A percentile compares a stretch with the other conserved stretches of the same genome.
These are phyloP conservation scores for Arion vulgaris DNA, from an alignment of 1,140 invertebrate genomes.

Conservation along the genomic window DNA sequence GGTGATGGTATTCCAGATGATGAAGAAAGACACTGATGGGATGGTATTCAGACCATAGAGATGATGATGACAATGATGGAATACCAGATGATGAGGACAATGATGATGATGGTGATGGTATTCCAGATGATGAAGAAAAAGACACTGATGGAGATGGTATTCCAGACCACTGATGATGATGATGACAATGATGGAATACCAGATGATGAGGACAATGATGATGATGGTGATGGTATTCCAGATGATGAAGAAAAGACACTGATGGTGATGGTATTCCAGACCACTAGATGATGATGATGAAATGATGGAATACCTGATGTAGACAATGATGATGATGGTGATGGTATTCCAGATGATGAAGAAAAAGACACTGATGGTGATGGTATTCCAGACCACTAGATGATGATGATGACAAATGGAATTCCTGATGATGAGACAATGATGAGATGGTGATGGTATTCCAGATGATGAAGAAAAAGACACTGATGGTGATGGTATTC, in stretches of 20 bases:
- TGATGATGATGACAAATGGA: constrained; percentile 49
- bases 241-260: constrained; percentile 46
- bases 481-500: constrained; percentile 28
- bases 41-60: constrained; percentile 41
- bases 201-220: constrained; percentile 40
- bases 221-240: constrained; percentile 5
- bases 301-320: background rate
- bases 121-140: constrained; percentile 19
- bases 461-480: constrained; percentile 13
- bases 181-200: constrained; percentile 53
- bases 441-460: constrained; percentile 28
- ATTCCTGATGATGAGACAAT: constrained; percentile 54
- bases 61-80: constrained; percentile 46
- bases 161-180: constrained; percentile 24
- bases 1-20: constrained; percentile 46
- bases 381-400: constrained; percentile 27
- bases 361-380: constrained; percentile 21
- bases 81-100: constrained; percentile 21
- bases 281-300: constrained; percentile 49
- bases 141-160: constrained; percentile 26
- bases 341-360: constrained; percentile 43
- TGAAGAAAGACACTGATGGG: background rate
- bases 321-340: constrained; percentile 52
- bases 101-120: constrained; percentile 31
- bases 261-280: constrained; percentile 62